phyloP scores from a whole-genome alignment of 1,140 invertebrate species.

The Hormaphis cornu region DNA sequence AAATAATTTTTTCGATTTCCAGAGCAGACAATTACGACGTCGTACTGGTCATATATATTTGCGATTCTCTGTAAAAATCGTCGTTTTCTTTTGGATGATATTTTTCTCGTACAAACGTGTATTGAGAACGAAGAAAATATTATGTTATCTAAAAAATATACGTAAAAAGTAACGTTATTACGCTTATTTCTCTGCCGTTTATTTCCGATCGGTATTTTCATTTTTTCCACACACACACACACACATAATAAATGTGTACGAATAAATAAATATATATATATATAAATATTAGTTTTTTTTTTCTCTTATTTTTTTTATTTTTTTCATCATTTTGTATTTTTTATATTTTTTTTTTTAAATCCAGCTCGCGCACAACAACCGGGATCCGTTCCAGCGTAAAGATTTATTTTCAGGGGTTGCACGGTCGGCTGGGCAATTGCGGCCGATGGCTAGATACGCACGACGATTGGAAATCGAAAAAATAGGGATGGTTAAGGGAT shows the following conservation, averaged over 20 bases:
- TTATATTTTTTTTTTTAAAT: slow-evolving; percentile 30
- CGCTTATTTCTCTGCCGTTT: slow-evolving; percentile 25
- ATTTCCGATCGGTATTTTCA: slow-evolving; percentile 11
- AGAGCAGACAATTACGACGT: neutral
- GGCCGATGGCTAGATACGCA: slow-evolving; percentile 30
- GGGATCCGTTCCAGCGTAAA: slow-evolving; percentile 32
- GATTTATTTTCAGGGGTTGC: slow-evolving; percentile 33
- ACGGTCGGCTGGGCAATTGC: slow-evolving; percentile 31
- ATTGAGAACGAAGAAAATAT: neutral
- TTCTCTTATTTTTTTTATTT: no score
- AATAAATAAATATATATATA: neutral
- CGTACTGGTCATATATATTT: neutral
- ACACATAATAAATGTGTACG: neutral
- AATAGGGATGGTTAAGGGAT: slow-evolving; percentile 10
- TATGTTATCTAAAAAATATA: slow-evolving; percentile 17
- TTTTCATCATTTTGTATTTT: slow-evolving; percentile 29
- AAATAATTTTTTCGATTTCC: slow-evolving; percentile 3
- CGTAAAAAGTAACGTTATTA: slow-evolving; percentile 17
- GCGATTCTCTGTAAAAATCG: slow-evolving; percentile 1
- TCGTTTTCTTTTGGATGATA: neutral
- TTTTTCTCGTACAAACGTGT: slow-evolving; percentile 1
- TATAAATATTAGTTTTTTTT: neutral
- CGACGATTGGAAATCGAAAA: slow-evolving; percentile 32
- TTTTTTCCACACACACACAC: slow-evolving; percentile 6
- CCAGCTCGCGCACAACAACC: slow-evolving; percentile 29